These are phyloP conservation scores for Drosophila buzzatii DNA, from an alignment of 2,888 invertebrate species.

Conservation along the genomic window DNA sequence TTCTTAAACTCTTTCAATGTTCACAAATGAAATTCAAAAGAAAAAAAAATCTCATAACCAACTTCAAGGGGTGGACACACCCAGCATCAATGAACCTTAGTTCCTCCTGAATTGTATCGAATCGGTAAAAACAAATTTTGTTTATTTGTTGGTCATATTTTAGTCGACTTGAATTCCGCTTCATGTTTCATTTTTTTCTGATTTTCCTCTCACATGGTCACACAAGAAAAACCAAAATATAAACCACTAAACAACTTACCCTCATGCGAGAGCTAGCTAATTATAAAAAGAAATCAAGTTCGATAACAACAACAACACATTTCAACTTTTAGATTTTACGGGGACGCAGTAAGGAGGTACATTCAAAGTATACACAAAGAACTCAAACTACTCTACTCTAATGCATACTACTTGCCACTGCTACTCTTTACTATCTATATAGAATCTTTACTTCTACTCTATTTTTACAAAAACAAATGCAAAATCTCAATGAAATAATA, in stretches of 20 bases:
- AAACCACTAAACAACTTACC: constrained; percentile 42
- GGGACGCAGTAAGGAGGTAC: constrained; percentile 86
- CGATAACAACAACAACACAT: constrained; percentile 79
- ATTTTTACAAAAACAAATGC: constrained; percentile 11
- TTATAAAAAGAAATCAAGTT: constrained; percentile 57
- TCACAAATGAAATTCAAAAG: not conserved
- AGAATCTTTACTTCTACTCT: constrained; percentile 35
- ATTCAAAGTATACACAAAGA: constrained; percentile 81
- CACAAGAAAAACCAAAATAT: constrained; percentile 22
- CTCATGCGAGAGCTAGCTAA: constrained; percentile 54
- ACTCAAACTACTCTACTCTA: constrained; percentile 77
- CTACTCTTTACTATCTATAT: constrained; percentile 53
- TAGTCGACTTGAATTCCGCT: constrained; percentile 35
- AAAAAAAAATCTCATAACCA: not conserved
- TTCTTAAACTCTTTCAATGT: constrained; percentile 3
- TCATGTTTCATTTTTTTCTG: constrained; percentile 37
- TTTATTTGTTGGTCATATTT: constrained; percentile 9
- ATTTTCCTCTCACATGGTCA: constrained; percentile 21
- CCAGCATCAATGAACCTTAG: constrained; percentile 7
- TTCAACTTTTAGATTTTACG: constrained; percentile 85
- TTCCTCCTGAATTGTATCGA: constrained; percentile 34
- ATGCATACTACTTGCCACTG: constrained; percentile 71
- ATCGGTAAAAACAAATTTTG: constrained; percentile 22
- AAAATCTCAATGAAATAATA: constrained; percentile 10
- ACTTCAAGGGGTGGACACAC: not conserved